Evolutionary conservation across 2,888 invertebrate genomes (phyloP).

Genomic region (Bhutanitis thaidina): DNA sequence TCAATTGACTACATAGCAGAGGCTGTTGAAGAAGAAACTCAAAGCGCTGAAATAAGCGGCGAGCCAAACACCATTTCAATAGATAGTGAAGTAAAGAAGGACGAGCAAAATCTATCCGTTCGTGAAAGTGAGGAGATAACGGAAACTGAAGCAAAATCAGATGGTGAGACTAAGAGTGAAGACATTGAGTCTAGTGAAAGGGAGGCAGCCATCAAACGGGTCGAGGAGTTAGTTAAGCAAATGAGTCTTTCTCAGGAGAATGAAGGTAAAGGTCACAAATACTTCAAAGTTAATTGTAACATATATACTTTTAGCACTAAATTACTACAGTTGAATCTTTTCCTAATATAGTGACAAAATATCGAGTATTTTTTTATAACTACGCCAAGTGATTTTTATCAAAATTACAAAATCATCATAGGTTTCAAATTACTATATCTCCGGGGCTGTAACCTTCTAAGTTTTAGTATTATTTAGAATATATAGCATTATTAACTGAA

Average conservation of each 20-base stretch:
- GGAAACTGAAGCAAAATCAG: slow-evolving; percentile 36
- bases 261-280: slow-evolving; percentile 59
- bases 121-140: slow-evolving; percentile 48
- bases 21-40: slow-evolving; percentile 67
- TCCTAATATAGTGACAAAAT: too few species aligned
- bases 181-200: slow-evolving; percentile 49
- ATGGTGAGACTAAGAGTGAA: slow-evolving; percentile 43
- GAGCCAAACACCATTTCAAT: slow-evolving; percentile 50
- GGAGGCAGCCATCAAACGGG: slow-evolving; percentile 78
- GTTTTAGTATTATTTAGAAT: too few species aligned
- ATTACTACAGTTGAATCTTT: too few species aligned
- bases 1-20: slow-evolving; percentile 91
- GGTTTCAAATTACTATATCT: too few species aligned
- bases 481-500: too few species aligned
- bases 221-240: slow-evolving; percentile 87
- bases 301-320: too few species aligned
- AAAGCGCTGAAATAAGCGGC: slow-evolving; percentile 61
- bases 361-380: too few species aligned
- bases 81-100: slow-evolving; percentile 46
- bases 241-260: slow-evolving; percentile 87
- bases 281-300: too few species aligned
- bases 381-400: too few species aligned
- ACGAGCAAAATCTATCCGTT: slow-evolving; percentile 37
- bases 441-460: too few species aligned
- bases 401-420: too few species aligned